Evolutionary conservation across 2,888 invertebrate species (phyloP).

Genomic region (Itoplectis maculator): DNA sequence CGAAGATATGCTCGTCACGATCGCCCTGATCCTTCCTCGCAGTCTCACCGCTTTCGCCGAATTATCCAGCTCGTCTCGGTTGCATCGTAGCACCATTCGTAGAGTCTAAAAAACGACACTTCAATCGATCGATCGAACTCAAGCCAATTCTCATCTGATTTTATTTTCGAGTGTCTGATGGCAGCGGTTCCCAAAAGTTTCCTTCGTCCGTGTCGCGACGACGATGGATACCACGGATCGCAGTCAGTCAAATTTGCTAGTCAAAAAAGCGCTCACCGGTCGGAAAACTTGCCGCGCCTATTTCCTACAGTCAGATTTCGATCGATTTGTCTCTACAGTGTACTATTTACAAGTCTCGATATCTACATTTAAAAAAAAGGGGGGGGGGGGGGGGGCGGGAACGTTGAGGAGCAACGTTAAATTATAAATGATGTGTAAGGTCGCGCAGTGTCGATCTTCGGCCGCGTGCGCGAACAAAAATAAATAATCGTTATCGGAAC

Average conservation of each 20-base stretch:
- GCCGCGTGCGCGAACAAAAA: conserved; percentile 37
- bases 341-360: conserved; percentile 60
- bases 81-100: conserved; percentile 66
- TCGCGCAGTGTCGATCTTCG: conserved; percentile 46
- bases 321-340: conserved; percentile 54
- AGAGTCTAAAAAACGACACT: conserved; percentile 50
- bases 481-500: conserved; percentile 27
- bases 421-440: conserved; percentile 35
- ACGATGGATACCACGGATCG: neutral
- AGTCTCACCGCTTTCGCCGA: neutral
- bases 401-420: conserved; percentile 35
- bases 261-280: conserved; percentile 5
- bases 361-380: conserved; percentile 56
- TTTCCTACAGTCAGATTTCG: conserved; percentile 38
- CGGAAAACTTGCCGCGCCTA: conserved; percentile 29
- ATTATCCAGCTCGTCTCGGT: conserved; percentile 42
- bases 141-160: neutral
- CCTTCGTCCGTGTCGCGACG: neutral
- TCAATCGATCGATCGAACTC: conserved; percentile 24
- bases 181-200: neutral
- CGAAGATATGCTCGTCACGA: conserved; percentile 45
- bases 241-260: conserved; percentile 7
- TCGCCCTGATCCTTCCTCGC: conserved; percentile 8
- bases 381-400: neutral
- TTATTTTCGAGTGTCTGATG: neutral